Evolutionary conservation across 2,797 vertebrate genomes (phyloP).

Genomic region (Epinephelus awoara): DNA sequence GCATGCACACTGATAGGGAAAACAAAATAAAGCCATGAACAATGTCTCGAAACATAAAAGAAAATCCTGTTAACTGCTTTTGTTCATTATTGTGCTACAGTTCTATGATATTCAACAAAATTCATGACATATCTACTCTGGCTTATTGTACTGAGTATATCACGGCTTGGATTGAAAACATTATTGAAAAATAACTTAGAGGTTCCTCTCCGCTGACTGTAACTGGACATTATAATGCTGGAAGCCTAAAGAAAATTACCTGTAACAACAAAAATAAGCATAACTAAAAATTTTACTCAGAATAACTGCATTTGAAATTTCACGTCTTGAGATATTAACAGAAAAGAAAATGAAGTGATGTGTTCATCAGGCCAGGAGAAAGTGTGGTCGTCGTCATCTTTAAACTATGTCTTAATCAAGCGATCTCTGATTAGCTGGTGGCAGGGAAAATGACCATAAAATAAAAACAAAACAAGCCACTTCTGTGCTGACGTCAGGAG

Average conservation of each 20-base stretch:
- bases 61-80: constrained; percentile 80
- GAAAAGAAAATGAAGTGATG: constrained; percentile 70
- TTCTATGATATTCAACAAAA: constrained; percentile 83
- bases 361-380: constrained; percentile 86
- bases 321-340: constrained; percentile 71
- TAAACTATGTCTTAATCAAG: constrained; percentile 73
- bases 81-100: constrained; percentile 85
- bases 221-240: constrained; percentile 88
- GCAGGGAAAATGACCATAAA: constrained; percentile 35
- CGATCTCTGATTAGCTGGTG: constrained; percentile 70
- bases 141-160: constrained; percentile 80
- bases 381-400: constrained; percentile 81
- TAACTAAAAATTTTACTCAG: constrained; percentile 78
- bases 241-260: constrained; percentile 90
- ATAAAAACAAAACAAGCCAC: constrained; percentile 47
- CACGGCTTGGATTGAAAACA: constrained; percentile 81
- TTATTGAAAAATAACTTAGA: constrained; percentile 85
- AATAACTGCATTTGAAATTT: constrained; percentile 74
- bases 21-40: constrained; percentile 82
- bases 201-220: constrained; percentile 84
- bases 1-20: constrained; percentile 76
- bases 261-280: constrained; percentile 89
- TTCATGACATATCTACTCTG: constrained; percentile 74
- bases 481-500: constrained; percentile 65
- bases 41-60: constrained; percentile 82